phyloP scores from a whole-genome alignment of 2,888 invertebrate genomes.

The Erebia aethiops region DNA sequence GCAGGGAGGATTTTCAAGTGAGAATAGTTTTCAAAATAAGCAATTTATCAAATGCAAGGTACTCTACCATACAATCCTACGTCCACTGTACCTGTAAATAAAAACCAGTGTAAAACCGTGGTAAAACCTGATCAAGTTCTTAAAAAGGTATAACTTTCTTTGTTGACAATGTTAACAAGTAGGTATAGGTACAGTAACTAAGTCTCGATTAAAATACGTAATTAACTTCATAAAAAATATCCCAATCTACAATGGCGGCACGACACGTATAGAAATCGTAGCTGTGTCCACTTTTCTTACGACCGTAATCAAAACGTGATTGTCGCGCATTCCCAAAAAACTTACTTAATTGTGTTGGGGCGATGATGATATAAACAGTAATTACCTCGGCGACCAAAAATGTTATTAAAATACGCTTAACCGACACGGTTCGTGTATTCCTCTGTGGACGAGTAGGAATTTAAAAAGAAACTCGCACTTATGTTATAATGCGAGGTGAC shows the following conservation, averaged over 20 bases:
- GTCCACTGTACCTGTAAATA: too few relatives aligned
- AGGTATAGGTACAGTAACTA: slow-evolving; percentile 8
- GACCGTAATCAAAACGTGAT: slow-evolving; percentile 77
- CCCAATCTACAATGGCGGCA: slow-evolving; percentile 20
- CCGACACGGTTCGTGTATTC: slow-evolving; percentile 55
- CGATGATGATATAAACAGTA: slow-evolving; percentile 78
- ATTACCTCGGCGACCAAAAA: slow-evolving; percentile 73
- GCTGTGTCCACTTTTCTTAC: slow-evolving; percentile 66
- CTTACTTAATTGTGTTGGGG: slow-evolving; percentile 73
- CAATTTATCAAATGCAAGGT: too few relatives aligned
- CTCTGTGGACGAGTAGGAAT: slow-evolving; percentile 30
- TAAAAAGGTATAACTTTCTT: slow-evolving; percentile 2
- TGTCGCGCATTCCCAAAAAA: slow-evolving; percentile 75
- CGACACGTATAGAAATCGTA: slow-evolving; percentile 50
- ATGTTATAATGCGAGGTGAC: slow-evolving; percentile 39
- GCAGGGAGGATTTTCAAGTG: not conserved
- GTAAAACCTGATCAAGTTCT: not conserved
- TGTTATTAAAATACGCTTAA: slow-evolving; percentile 82
- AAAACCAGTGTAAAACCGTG: not conserved
- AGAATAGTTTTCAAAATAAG: not conserved
- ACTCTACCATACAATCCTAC: too few relatives aligned
- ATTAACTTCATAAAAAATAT: slow-evolving; percentile 28
- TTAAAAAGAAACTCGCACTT: slow-evolving; percentile 33
- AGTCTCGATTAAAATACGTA: slow-evolving; percentile 26
- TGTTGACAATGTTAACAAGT: slow-evolving; percentile 7